Evolutionary conservation across 2,888 invertebrate species (phyloP).

Genomic region (Drosophila greeni): DNA sequence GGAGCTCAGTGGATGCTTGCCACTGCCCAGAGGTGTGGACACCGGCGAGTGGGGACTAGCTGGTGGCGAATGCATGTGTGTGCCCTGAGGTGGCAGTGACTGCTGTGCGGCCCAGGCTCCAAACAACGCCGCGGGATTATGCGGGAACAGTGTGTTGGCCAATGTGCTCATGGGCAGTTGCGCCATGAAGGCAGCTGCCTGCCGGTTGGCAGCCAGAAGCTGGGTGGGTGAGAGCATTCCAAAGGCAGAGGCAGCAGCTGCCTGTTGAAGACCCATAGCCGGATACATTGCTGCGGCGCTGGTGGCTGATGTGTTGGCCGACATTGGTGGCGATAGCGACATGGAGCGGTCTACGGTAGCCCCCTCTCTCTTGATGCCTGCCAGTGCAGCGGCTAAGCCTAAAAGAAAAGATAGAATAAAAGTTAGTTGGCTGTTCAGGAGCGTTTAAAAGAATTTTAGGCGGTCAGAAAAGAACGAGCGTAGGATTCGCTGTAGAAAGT

Average conservation of each 20-base stretch:
- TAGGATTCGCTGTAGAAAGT: not conserved
- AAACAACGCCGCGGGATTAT: constrained; percentile 77
- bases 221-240: constrained; percentile 78
- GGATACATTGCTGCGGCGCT: constrained; percentile 72
- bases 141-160: constrained; percentile 77
- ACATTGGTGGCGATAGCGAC: constrained; percentile 78
- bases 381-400: constrained; percentile 79
- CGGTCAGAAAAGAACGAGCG: constrained; percentile 15
- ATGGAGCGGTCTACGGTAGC: constrained; percentile 72
- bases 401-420: constrained; percentile 25
- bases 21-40: constrained; percentile 40
- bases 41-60: constrained; percentile 77
- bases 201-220: constrained; percentile 76
- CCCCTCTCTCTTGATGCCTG: constrained; percentile 78
- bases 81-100: constrained; percentile 57
- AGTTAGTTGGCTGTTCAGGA: constrained; percentile 38
- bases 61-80: constrained; percentile 76
- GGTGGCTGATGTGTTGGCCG: constrained; percentile 73
- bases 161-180: constrained; percentile 77
- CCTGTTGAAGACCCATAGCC: constrained; percentile 75
- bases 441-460: not conserved
- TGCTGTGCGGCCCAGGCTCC: constrained; percentile 75
- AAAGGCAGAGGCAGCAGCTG: constrained; percentile 78
- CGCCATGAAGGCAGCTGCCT: constrained; percentile 79
- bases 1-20: constrained; percentile 64